Evolutionary conservation across 1,140 invertebrate genomes (phyloP).

Genomic region (Aricia agestis): DNA sequence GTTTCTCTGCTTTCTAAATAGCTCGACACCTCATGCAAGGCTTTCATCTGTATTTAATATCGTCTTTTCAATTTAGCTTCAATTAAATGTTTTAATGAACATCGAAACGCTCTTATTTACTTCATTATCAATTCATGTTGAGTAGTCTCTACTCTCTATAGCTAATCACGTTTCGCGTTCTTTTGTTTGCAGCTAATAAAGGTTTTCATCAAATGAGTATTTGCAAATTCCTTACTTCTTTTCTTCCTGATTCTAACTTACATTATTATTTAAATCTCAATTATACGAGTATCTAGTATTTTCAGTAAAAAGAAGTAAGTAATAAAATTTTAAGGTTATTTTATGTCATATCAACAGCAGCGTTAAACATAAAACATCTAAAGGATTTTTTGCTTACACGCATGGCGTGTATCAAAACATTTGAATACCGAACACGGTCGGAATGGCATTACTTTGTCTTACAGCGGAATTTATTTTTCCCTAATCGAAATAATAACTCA

Average conservation of each 20-base stretch:
- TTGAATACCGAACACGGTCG: slow-evolving; percentile 3
- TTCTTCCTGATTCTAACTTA: no score
- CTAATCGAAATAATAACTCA: slow-evolving; percentile 11
- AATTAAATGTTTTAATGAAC: background rate
- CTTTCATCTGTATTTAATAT: background rate
- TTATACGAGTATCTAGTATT: no score
- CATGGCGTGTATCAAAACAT: background rate
- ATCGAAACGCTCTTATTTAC: background rate
- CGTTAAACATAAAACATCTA: no score
- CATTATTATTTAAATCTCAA: no score
- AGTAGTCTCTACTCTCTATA: background rate
- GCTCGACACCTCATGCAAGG: background rate
- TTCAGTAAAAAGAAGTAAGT: no score
- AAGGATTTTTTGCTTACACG: no score
- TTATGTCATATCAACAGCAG: no score
- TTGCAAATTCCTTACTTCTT: no score
- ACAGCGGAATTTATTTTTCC: background rate
- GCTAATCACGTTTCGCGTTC: background rate
- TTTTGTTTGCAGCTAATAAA: background rate
- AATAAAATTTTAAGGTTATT: no score
- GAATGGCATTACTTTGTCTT: background rate
- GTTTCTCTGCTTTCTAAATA: background rate
- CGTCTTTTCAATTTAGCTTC: background rate
- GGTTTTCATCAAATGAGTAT: background rate
- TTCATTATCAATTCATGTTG: background rate